phyloP scores from a whole-genome alignment of 2,797 vertebrate genomes.

The Cryptoprocta ferox region DNA sequence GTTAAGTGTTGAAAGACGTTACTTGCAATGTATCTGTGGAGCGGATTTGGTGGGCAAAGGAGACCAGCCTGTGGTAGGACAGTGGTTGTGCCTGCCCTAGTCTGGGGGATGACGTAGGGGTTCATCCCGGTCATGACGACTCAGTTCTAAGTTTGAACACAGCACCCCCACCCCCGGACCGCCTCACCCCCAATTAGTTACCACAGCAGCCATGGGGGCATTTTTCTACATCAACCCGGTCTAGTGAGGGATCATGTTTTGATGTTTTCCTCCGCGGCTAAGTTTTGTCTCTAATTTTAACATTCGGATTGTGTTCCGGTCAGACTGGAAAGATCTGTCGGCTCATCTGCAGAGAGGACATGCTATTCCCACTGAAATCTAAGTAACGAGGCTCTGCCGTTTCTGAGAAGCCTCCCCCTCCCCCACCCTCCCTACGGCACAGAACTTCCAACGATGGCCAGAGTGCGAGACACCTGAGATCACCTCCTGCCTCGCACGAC shows the following conservation, averaged over 20 bases:
- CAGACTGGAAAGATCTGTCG: background rate
- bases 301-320: background rate
- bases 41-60: background rate
- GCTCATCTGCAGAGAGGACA: constrained; percentile 1
- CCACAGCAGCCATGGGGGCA: background rate
- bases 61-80: background rate
- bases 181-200: too few relatives aligned
- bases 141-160: background rate
- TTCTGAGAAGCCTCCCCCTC: background rate
- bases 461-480: background rate
- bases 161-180: too few relatives aligned
- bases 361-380: background rate
- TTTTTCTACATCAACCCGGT: background rate
- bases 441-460: background rate
- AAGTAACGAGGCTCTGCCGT: background rate
- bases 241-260: background rate
- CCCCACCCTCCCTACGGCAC: background rate
- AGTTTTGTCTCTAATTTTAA: constrained; percentile 42
- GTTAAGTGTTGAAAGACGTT: background rate
- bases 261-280: constrained; percentile 37
- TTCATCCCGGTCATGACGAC: background rate
- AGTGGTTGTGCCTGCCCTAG: fast-evolving
- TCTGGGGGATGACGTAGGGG: background rate
- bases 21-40: background rate
- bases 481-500: background rate